Base-by-base conservation (phyloP, 2,797 vertebrate genomes). In the Mycteria americana region DNA sequence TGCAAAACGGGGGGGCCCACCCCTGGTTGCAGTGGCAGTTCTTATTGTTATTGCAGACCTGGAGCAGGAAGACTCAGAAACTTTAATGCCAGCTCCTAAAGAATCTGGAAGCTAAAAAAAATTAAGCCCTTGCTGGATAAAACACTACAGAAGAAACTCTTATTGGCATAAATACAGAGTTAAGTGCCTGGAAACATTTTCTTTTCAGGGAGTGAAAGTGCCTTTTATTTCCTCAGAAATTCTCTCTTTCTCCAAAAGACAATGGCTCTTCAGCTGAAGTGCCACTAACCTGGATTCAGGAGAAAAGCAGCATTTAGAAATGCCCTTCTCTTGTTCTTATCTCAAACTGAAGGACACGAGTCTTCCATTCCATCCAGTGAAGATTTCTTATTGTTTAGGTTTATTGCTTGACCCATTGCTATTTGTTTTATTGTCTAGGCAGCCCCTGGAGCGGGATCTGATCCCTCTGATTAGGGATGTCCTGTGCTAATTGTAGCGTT, bases 21-120 rank as follows among this genome's bases (percentile, higher is more conserved):
- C 99, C 99, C 0, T 54, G n/a, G 56, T 98, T 83, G 91, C 99
- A 99, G 97, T 99, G 99, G 95, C 99, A 99, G 97, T 99, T 99
- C 87, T 98, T 98, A 95, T 99, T 99, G 95, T 97, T 98, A 95
- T 98, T 98, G 96, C 98, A 98, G 46, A 98, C 96, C 98, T 98
- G 96, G 72, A 81, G 60, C 56, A 13, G 89, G 28, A 54, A 82
- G 75, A 92, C 62, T 48, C 60, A 77, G n/a, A 95, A 28, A 56
- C 3, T 91, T 68, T n/a, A 87, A 39, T 50, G 64, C 31, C 31
- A 68, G n/a, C 19, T 64, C 41, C 60, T 74, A 46, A 67, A 78
- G 31, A 75, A 59, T 37, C 7, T 35, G 24, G 7, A 74, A 80
- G 46, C 35, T 82, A 39, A 84, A 89, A 60, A 13, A 24, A 39